These are phyloP conservation scores for Gavia stellata DNA, from an alignment of 2,113 vertebrate genomes.

Conservation along the genomic window DNA sequence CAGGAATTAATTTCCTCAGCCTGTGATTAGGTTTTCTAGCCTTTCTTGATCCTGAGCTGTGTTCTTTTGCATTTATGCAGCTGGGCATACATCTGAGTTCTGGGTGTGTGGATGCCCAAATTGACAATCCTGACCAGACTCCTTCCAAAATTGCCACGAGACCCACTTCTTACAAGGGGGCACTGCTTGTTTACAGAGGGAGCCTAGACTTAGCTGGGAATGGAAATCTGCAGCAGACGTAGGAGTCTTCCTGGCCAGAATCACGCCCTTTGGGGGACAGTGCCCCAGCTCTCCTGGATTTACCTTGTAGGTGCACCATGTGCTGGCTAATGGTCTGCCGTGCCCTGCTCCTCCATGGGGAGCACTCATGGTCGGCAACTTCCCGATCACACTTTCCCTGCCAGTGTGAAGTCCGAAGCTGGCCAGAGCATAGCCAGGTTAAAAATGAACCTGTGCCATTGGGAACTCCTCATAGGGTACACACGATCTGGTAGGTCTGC, in stretches of 20 bases:
- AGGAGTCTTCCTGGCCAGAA: neutral
- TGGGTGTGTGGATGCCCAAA: neutral
- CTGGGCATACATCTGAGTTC: neutral
- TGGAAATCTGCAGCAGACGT: neutral
- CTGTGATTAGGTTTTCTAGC: neutral
- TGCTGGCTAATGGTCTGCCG: neutral
- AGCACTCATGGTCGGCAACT: neutral
- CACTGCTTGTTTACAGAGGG: neutral
- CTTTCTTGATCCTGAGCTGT: neutral
- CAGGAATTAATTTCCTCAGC: conserved; percentile 45
- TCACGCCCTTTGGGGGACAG: neutral
- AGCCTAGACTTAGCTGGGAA: neutral
- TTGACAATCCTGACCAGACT: neutral
- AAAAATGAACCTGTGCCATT: neutral
- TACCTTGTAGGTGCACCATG: neutral
- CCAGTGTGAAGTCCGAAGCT: neutral
- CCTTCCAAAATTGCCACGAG: neutral
- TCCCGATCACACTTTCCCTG: neutral
- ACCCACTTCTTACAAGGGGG: neutral
- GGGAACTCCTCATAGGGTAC: neutral
- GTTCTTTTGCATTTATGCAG: neutral
- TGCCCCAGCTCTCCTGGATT: neutral
- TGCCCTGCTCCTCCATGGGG: neutral
- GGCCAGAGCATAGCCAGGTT: neutral
- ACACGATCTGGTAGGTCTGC: neutral